Evolutionary conservation across 2,797 vertebrate genomes (phyloP).

Genomic region (Discoglossus pictus): DNA sequence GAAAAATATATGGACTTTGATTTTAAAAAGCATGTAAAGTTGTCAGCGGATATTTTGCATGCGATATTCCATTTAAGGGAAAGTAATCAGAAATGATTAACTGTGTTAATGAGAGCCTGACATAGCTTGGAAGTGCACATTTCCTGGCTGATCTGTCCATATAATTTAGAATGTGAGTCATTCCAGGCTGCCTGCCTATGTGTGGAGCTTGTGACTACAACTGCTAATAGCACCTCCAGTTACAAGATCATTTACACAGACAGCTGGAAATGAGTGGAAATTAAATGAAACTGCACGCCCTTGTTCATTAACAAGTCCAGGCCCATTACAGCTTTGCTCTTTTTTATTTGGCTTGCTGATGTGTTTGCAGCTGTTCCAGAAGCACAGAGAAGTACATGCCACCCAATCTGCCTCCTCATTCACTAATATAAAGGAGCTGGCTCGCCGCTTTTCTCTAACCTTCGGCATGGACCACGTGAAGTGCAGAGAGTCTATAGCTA

Average conservation of each 20-base stretch:
- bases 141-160: conserved; percentile 14
- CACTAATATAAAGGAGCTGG: conserved; percentile 88
- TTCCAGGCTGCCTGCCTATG: conserved; percentile 12
- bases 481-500: conserved; percentile 83
- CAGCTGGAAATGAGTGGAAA: conserved; percentile 41
- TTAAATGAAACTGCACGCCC: conserved; percentile 37
- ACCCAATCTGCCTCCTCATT: conserved; percentile 75
- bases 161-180: conserved; percentile 31
- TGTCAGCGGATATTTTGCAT: too few relatives aligned
- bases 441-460: conserved; percentile 85
- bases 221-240: conserved; percentile 34
- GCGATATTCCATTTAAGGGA: too few relatives aligned
- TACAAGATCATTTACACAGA: conserved; percentile 37
- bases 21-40: too few relatives aligned
- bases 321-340: conserved; percentile 40
- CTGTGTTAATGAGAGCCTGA: too few relatives aligned
- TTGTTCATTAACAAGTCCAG: conserved; percentile 41
- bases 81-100: too few relatives aligned
- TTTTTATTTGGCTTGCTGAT: conserved; percentile 27
- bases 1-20: too few relatives aligned
- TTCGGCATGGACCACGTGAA: conserved; percentile 86
- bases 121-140: conserved; percentile 2
- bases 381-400: conserved; percentile 73
- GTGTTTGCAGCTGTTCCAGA: conserved; percentile 76
- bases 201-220: conserved; percentile 25